phyloP scores from a whole-genome alignment of 2,888 invertebrate species.

The Chymomyza caudatula region DNA sequence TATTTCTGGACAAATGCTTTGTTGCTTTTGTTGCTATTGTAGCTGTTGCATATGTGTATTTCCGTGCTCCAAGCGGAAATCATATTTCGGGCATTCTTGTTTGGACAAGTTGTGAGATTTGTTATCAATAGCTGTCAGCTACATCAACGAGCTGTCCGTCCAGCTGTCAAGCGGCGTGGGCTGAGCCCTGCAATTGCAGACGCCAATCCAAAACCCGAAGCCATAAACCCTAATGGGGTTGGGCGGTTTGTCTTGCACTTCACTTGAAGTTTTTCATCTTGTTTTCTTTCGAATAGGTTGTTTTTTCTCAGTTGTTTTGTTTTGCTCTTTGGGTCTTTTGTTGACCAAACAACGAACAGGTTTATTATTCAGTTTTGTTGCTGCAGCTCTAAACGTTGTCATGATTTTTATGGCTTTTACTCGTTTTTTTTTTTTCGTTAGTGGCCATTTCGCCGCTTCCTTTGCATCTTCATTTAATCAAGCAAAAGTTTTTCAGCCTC shows the following conservation, averaged over 20 bases:
- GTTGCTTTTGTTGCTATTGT: too few species aligned
- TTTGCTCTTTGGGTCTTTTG: slow-evolving; percentile 4
- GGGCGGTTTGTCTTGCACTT: slow-evolving; percentile 22
- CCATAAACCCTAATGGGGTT: background rate
- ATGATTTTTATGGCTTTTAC: slow-evolving; percentile 50
- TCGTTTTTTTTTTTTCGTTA: slow-evolving; percentile 29
- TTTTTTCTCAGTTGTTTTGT: background rate
- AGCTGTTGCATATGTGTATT: background rate
- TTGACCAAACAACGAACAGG: slow-evolving; percentile 52
- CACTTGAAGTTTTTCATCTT: slow-evolving; percentile 24
- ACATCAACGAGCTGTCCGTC: background rate
- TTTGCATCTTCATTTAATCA: slow-evolving; percentile 66
- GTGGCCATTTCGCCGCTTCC: slow-evolving; percentile 35
- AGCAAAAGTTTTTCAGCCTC: slow-evolving; percentile 9
- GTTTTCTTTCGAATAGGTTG: background rate
- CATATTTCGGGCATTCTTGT: background rate
- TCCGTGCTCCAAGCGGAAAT: too few species aligned
- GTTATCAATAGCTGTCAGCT: background rate
- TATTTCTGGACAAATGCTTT: too few species aligned
- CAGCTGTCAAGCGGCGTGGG: background rate
- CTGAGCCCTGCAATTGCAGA: background rate
- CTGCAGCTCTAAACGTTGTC: slow-evolving; percentile 50
- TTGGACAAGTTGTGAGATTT: background rate
- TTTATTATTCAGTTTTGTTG: slow-evolving; percentile 31
- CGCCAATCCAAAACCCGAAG: background rate